Base-by-base conservation (phyloP, 2,797 vertebrate genomes). In the Mionectes olivaceus region DNA sequence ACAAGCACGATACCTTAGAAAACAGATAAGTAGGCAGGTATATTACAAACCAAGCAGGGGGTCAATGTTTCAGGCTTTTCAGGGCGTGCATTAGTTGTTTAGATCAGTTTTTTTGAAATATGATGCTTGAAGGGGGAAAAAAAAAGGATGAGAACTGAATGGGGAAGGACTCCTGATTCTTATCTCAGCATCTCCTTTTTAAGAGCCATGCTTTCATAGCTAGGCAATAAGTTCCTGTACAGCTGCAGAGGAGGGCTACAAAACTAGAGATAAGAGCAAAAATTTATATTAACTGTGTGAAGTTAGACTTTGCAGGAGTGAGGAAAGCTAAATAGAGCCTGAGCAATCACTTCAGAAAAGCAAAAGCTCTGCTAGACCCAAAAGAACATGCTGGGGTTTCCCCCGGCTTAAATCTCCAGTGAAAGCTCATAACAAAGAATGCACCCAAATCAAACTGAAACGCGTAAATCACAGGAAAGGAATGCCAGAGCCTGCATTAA, bases 1-100 rank as follows among this genome's bases (percentile, higher is more conserved):
- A 99, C 99, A 68, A 99, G 98, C 21, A 99, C 99, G 5, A 99
- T 99, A 35, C 99, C 99, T 99, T 88, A 2, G 57, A 85, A 91
- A 85, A 91, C 9, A 96, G 32, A 97, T 2, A 53, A 43, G 79
- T 0, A 55, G 27, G 37, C 19, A 63, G 60, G 35, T 1, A 18
- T 0, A 0, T 93, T 43, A 93, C 64, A 73, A 64, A 81, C 12
- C 30, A 49, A 44, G 43, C n/a, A 35, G 9, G 11, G 19, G 59
- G 39, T 5, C 64, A 59, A 0, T 21, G 27, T 5, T 33, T 44
- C 19, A 21, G 11, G 46, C 2, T 47, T 79, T 59, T 27, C 52
- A 33, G 28, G 49, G 41, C 32, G 75, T 32, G 11, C 1, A 5
- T 16, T 24, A 19, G 50, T 22, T 32, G 9, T 25, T 69, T 25